These are phyloP conservation scores for Phylloscopus collybita DNA, from an alignment of 2,797 vertebrate species.

Conservation along the genomic window DNA sequence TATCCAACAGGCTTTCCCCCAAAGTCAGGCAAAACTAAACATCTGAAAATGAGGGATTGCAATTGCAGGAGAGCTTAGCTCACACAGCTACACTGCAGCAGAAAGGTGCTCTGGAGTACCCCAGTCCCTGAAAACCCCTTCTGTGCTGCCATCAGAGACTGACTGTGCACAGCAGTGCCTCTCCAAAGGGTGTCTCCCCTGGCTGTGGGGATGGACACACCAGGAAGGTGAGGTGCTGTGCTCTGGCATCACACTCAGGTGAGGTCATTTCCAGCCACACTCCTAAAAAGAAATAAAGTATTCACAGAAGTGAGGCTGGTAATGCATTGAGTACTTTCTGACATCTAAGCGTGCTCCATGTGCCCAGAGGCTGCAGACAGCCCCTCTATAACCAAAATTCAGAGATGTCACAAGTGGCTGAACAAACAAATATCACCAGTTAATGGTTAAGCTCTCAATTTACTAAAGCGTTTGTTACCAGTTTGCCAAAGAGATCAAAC, in stretches of 20 bases:
- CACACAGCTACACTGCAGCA: fast-evolving
- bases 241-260: not conserved
- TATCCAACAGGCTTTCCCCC: not conserved
- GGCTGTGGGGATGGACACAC: fast-evolving
- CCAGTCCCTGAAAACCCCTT: not conserved
- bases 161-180: not conserved
- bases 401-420: constrained; percentile 46
- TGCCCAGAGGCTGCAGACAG: not conserved
- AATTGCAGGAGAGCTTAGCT: not conserved
- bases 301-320: not conserved
- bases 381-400: not conserved
- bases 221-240: not conserved
- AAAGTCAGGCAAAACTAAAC: not conserved
- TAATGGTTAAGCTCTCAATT: constrained; percentile 63
- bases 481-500: constrained; percentile 63
- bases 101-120: fast-evolving
- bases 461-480: constrained; percentile 50
- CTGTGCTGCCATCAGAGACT: fast-evolving
- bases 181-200: not conserved
- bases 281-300: not conserved
- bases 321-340: not conserved
- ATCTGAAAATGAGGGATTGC: not conserved
- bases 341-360: fast-evolving
- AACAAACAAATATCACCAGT: constrained; percentile 35
- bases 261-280: not conserved